Base-by-base conservation (phyloP, 1,140 invertebrate species). In the Euglossa dilemma region DNA sequence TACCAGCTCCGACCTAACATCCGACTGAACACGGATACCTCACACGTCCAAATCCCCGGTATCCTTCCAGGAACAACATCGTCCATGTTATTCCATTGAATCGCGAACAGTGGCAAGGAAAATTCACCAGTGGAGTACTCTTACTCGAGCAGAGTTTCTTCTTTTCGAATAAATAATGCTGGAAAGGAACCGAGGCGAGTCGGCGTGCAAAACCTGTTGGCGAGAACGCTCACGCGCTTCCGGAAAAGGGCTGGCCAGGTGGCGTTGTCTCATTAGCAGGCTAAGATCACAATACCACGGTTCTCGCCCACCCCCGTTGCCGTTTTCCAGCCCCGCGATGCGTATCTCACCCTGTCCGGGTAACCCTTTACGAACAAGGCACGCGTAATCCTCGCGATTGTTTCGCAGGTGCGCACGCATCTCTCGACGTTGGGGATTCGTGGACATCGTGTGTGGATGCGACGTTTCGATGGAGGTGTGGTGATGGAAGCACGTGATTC, bases 241-340 rank as follows among this genome's bases (percentile, higher is more conserved):
- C 81, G 81, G 81, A 83, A 76, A 83, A 78, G 66, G 81, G 81
- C 63, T 36, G 64, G 54, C n/a, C 72, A 25, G 59, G 61, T 25
- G 57, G 81, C 57, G 64, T 71, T 63, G 81, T 70, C 91, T 92
- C 88, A 92, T 92, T 92, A 92, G 89, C 87, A 83, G 63, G 81
- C 85, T 84, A 88, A 91, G 88, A 85, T 87, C 76, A 85, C 89
- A 85, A 84, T 87, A 85, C 72, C 80, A 79, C 56, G 0, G 12
- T 71, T 25, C 25, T 56, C 77, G 54, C 50, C 71, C 59, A 25
- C 61, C 71, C 70, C 16, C 69, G 43, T 82, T 64, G 80, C 54
- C 72, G 82, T 87, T 84, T 85, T 89, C 72, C 73, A 76, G 63
- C 77, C 78, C 59, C 36, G 78, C 74, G 86, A 88, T 85, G 57